Percentiles rank a stretch among this genome's conserved stretches.
Conservation (phyloP, 2,888 invertebrate genomes). For the Argynnis bischoffii region DNA sequence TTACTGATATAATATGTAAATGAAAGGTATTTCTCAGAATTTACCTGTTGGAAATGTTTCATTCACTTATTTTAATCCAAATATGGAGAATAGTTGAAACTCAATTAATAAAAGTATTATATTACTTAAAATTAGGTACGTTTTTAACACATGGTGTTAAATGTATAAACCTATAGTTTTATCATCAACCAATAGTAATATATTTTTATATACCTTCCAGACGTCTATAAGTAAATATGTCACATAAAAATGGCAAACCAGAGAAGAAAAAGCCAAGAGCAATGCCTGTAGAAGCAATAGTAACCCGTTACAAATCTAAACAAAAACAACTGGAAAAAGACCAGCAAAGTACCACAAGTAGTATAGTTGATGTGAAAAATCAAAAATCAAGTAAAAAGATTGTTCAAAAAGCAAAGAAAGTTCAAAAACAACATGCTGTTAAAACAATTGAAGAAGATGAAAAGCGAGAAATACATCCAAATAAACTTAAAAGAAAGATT, state of each 20-base stretch:
- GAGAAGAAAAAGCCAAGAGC: slow-evolving; percentile 39
- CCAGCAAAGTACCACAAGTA: slow-evolving; percentile 22
- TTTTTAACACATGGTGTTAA: too few relatives aligned
- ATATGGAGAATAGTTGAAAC: too few relatives aligned
- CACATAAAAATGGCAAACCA: slow-evolving; percentile 34
- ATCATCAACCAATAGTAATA: too few relatives aligned
- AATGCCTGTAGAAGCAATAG: slow-evolving; percentile 49
- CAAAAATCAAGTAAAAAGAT: slow-evolving; percentile 29
- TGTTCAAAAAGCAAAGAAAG: neutral
- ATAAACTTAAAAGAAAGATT: slow-evolving; percentile 52
- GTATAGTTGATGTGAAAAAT: slow-evolving; percentile 10
- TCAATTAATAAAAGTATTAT: too few relatives aligned
- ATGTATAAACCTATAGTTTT: too few relatives aligned
- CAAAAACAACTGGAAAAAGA: slow-evolving; percentile 41
- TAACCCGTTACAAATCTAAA: slow-evolving; percentile 56
- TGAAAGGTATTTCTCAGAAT: too few relatives aligned
- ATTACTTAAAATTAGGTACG: too few relatives aligned
- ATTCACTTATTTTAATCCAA: too few relatives aligned
- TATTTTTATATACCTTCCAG: too few relatives aligned
- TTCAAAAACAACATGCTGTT: neutral
- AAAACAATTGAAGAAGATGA: slow-evolving; percentile 11
- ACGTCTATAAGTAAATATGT: slow-evolving; percentile 38
- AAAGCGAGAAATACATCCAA: slow-evolving; percentile 55
- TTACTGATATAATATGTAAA: too few relatives aligned
- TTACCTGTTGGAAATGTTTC: too few relatives aligned